These are phyloP conservation scores for Pocillopora verrucosa DNA, from an alignment of 64 coral and sea anemone species.

Conservation along the genomic window DNA sequence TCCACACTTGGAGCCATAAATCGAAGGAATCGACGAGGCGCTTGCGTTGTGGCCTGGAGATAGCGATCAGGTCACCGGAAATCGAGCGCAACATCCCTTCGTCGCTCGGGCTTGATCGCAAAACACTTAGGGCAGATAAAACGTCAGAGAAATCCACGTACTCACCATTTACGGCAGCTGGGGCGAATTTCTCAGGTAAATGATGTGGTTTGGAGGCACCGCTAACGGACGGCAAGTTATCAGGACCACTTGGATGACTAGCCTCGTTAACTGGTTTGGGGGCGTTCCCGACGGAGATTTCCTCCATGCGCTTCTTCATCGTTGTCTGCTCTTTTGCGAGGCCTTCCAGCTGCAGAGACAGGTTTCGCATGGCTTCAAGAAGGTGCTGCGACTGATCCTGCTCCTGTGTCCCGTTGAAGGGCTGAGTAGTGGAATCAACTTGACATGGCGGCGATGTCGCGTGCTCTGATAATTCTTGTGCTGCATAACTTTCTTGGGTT, in stretches of 20 bases:
- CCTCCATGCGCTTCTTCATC: background rate
- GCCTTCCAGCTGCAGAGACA: too few species aligned
- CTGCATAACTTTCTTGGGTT: too few species aligned
- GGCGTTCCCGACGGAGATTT: conserved; percentile 2
- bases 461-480: too few species aligned
- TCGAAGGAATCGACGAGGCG: conserved; percentile 10
- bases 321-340: background rate
- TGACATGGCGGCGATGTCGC: too few species aligned
- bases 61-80: conserved; percentile 23
- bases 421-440: too few species aligned
- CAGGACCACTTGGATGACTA: background rate
- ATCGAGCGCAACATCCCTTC: conserved; percentile 12
- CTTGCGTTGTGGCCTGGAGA: conserved; percentile 31
- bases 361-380: too few species aligned
- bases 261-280: conserved; percentile 5
- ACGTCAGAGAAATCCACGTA: conserved; percentile 12
- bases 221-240: background rate
- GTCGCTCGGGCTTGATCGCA: background rate
- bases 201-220: background rate
- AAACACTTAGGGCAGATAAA: conserved; percentile 15
- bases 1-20: conserved; percentile 41
- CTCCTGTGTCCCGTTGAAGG: too few species aligned
- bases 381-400: too few species aligned
- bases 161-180: conserved; percentile 4
- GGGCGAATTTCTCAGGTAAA: background rate